These are phyloP conservation scores for Capra hircus DNA, from an alignment of 2,113 vertebrate species.

Conservation along the genomic window DNA sequence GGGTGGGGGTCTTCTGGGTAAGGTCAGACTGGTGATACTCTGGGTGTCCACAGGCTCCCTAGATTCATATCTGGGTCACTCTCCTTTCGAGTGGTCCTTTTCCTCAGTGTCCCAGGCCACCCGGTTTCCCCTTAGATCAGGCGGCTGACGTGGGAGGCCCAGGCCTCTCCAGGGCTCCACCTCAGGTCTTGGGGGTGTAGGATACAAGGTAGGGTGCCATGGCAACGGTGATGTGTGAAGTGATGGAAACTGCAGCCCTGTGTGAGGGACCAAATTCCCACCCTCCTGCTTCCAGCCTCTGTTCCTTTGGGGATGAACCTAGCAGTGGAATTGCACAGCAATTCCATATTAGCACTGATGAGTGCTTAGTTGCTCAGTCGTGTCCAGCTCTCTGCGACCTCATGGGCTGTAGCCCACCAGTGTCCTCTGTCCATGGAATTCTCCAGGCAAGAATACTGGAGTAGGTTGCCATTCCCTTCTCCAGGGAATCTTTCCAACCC, in stretches of 20 bases:
- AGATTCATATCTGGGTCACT: not conserved
- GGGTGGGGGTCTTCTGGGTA: not conserved
- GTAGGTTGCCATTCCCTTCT: not conserved
- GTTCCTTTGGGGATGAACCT: not conserved
- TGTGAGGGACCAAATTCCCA: not conserved
- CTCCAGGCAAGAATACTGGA: not conserved
- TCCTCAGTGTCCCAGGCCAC: not conserved
- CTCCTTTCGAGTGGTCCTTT: not conserved
- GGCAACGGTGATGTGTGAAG: not conserved
- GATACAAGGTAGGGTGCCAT: not conserved
- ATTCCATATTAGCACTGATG: not conserved
- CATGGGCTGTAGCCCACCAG: not conserved
- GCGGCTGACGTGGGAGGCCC: not conserved
- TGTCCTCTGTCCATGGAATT: not conserved
- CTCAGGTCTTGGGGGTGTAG: not conserved
- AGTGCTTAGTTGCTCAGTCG: not conserved
- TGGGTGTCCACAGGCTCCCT: not conserved
- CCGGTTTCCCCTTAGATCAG: not conserved
- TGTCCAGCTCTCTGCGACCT: not conserved
- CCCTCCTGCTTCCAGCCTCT: accelerated
- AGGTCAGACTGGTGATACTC: not conserved
- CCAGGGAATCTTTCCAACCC: not conserved
- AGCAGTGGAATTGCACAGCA: too few species aligned
- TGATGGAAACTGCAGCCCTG: not conserved
- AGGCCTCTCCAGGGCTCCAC: not conserved